Base-by-base conservation (phyloP, 2,888 invertebrate genomes). In the Eutolmus rufibarbis region DNA sequence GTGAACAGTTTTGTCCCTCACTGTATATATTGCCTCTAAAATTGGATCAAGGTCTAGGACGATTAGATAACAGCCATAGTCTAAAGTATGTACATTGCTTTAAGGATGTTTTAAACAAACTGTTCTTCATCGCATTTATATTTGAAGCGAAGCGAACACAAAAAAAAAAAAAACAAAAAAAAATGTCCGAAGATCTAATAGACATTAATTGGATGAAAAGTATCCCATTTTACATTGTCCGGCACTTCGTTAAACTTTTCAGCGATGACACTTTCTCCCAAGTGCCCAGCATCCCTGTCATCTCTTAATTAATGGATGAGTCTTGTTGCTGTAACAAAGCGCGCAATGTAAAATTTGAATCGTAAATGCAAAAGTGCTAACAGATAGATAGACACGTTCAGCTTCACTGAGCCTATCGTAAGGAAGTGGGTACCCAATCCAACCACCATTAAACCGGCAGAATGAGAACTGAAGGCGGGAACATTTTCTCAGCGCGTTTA, bases 231-330 rank as follows among this genome's bases (percentile, higher is more conserved):
- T 84, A 84, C 82, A 84, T 66, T 84, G 82, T 84, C 82, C 57
- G 66, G 66, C 66, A 84, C 82, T 66, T 66, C 66, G 66, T 84
- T 84, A 84, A 84, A 84, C 66, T 84, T 84, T 84, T 84, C 82
- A 84, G 40, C 66, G 46, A 37, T 66, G 82, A 23, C 37, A 84
- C 82, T 84, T 40, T 66, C 46, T 31, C 57, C 82, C 66, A 37
- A 84, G 66, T 66, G 37, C 82, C 57, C 82, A 84, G 82, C 82
- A 66, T 66, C 46, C 23, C 66, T 84, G 82, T 84, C 82, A 84
- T 23, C 82, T 57, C 82, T 66, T 84, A 84, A 84, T 84, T 84
- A 84, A 84, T 84, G 66, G 82, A 84, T 84, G 82, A 66, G 82
- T n/a, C 46, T 12, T 84, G 57, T 66, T 37, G 37, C 14, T 84